These are phyloP conservation scores for Setophaga coronata DNA, from an alignment of 2,113 vertebrate genomes.

Conservation along the genomic window DNA sequence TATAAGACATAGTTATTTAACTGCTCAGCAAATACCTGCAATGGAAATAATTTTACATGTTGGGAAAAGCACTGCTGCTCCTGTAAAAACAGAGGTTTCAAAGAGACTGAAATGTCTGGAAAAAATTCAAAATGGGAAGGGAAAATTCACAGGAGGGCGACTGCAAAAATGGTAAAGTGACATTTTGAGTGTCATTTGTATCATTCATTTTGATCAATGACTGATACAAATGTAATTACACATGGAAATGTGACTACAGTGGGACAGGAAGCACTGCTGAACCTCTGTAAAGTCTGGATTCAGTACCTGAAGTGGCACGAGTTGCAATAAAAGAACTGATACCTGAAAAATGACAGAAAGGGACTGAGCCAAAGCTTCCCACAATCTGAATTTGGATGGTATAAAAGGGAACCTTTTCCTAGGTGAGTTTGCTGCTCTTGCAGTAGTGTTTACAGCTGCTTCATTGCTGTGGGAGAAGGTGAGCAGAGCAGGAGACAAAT, in stretches of 20 bases:
- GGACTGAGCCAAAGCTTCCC: not conserved
- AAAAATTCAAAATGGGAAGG: not conserved
- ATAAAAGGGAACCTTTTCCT: not conserved
- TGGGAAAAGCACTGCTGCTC: not conserved
- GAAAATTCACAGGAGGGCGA: fast-evolving
- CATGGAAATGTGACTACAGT: not conserved
- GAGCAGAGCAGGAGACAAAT: not conserved
- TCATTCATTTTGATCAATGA: not conserved
- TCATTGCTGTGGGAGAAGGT: not conserved
- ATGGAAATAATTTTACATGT: not conserved
- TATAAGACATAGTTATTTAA: not conserved
- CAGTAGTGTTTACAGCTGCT: not conserved
- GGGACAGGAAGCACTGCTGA: not conserved
- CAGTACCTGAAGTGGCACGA: not conserved
- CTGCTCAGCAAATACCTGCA: not conserved
- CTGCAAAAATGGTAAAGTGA: not conserved
- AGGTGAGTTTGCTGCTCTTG: not conserved
- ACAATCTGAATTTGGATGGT: not conserved
- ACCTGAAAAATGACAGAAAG: not conserved
- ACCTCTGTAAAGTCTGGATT: not conserved
- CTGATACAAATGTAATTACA: not conserved
- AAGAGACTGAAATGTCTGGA: not conserved
- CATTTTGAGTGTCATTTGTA: not conserved
- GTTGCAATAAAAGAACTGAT: not conserved
- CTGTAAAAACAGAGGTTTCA: not conserved